These are phyloP conservation scores for Leguminivora glycinivorella DNA, from an alignment of 1,140 invertebrate species.

Conservation along the genomic window DNA sequence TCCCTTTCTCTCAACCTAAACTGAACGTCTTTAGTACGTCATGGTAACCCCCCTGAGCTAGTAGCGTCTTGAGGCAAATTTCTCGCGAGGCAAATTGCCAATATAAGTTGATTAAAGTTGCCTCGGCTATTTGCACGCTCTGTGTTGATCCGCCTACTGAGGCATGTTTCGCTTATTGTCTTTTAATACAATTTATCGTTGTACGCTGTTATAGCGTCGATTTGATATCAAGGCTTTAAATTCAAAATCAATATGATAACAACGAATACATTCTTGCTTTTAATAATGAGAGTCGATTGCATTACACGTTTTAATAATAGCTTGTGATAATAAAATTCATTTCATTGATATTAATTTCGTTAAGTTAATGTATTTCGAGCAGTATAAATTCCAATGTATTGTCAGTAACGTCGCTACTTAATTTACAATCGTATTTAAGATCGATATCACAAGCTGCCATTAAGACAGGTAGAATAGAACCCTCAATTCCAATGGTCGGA, in stretches of 20 bases:
- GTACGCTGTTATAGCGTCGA: background rate
- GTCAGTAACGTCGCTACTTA: too few relatives aligned
- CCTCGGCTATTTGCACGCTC: too few relatives aligned
- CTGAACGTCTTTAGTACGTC: too few relatives aligned
- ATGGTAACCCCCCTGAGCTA: too few relatives aligned
- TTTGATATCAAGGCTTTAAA: background rate
- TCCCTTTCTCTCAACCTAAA: too few relatives aligned
- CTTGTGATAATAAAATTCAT: background rate
- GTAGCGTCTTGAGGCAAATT: too few relatives aligned
- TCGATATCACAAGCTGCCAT: constrained; percentile 4
- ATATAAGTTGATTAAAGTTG: too few relatives aligned
- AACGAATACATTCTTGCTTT: background rate
- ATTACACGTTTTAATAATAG: background rate
- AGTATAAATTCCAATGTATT: background rate
- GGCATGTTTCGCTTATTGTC: too few relatives aligned
- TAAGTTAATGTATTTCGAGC: background rate
- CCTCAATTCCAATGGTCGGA: background rate
- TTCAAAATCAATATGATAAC: too few relatives aligned
- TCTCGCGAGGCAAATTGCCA: too few relatives aligned
- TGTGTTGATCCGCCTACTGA: too few relatives aligned
- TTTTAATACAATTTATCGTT: too few relatives aligned
- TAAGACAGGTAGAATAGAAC: background rate
- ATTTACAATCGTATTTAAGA: background rate
- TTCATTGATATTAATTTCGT: background rate
- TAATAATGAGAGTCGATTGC: background rate